Evolutionary conservation across 1,140 invertebrate genomes (phyloP).

Genomic region (Penaeus chinensis): DNA sequence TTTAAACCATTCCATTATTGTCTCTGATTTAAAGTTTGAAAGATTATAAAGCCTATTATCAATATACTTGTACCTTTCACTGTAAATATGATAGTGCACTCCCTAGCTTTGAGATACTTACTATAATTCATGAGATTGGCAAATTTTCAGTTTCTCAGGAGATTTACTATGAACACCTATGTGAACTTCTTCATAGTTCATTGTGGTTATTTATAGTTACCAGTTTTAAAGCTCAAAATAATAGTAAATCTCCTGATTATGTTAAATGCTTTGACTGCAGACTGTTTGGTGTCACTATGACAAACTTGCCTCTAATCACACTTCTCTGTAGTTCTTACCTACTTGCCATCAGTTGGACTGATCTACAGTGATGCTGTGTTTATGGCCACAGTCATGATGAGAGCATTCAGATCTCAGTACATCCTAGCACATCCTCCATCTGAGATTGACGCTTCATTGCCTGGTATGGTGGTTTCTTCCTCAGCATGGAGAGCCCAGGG

Average conservation of each 20-base stretch:
- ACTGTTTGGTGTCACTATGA: slow-evolving; percentile 27
- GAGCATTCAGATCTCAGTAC: slow-evolving; percentile 23
- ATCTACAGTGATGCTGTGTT: slow-evolving; percentile 15
- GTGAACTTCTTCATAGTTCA: not conserved
- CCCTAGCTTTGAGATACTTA: slow-evolving; percentile 52
- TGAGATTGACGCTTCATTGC: slow-evolving; percentile 56
- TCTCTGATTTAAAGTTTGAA: slow-evolving; percentile 39
- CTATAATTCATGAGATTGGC: slow-evolving; percentile 32
- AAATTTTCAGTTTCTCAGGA: slow-evolving; percentile 39
- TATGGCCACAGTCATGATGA: slow-evolving; percentile 11
- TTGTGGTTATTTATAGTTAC: not conserved
- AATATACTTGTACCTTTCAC: slow-evolving; percentile 49
- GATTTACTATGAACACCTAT: not conserved
- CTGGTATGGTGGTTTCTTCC: slow-evolving; percentile 65
- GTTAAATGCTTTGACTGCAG: slow-evolving; percentile 44
- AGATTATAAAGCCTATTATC: slow-evolving; percentile 41
- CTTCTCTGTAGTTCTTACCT: not conserved
- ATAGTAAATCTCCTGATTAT: slow-evolving; percentile 24
- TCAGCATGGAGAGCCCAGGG: slow-evolving; percentile 65
- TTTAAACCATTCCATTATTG: slow-evolving; percentile 47
- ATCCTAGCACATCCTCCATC: slow-evolving; percentile 41
- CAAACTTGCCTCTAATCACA: slow-evolving; percentile 16
- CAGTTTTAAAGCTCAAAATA: too few species aligned
- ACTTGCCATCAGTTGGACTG: not conserved
- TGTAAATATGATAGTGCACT: slow-evolving; percentile 55